Percentiles rank a stretch among this genome's conserved stretches.
Conservation (phyloP, 2,113 vertebrate genomes). For the Redunca redunca region DNA sequence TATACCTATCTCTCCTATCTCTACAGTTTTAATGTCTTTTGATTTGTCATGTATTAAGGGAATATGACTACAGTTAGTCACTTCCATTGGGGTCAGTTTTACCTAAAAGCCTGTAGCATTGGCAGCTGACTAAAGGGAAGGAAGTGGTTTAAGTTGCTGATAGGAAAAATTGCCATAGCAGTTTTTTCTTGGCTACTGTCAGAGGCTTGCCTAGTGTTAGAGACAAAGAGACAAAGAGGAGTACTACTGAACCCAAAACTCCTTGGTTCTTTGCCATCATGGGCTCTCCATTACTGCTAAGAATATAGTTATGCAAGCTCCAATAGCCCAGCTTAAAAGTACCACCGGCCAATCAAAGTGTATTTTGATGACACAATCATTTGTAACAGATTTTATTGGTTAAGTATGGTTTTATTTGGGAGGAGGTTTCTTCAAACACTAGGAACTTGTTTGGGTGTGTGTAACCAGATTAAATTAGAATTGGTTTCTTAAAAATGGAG, state of each 20-base stretch:
- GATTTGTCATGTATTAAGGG: neutral
- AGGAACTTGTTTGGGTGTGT: neutral
- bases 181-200: neutral
- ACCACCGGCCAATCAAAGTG: neutral
- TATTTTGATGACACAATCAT: conserved; percentile 14
- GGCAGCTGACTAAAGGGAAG: neutral
- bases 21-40: neutral
- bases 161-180: neutral
- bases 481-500: neutral
- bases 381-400: conserved; percentile 20
- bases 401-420: conserved; percentile 8
- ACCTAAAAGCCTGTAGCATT: neutral
- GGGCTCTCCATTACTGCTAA: neutral
- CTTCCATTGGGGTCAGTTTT: neutral
- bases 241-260: neutral
- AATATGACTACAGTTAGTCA: neutral
- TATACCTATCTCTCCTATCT: neutral
- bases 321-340: neutral
- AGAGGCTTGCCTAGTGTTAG: neutral
- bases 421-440: neutral
- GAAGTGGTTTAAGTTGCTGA: neutral
- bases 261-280: neutral
- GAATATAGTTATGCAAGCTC: neutral
- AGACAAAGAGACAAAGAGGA: neutral
- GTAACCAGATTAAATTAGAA: conserved; percentile 28